Percentiles rank a stretch among this genome's conserved stretches.
Conservation (phyloP, 2,888 invertebrate genomes). For the Helicoverpa assulta region DNA sequence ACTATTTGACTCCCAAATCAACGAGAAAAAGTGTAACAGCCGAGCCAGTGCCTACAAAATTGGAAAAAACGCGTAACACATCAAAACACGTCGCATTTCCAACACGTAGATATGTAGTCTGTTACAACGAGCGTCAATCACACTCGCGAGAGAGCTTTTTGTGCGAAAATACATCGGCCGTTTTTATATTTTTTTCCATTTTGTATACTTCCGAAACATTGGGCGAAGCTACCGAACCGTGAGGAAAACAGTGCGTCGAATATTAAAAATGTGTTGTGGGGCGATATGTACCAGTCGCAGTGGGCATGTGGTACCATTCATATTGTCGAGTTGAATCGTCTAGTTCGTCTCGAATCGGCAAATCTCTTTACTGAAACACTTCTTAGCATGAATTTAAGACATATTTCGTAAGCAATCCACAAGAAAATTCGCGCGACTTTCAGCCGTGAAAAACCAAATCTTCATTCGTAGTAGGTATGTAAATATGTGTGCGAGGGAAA, state of each 20-base stretch:
- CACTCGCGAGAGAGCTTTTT: conserved; percentile 68
- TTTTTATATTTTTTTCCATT: conserved; percentile 68
- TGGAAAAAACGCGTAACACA: conserved; percentile 48
- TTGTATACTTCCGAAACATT: conserved; percentile 68
- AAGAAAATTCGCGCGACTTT: background rate
- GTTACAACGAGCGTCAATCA: conserved; percentile 69
- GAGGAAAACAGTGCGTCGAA: conserved; percentile 74
- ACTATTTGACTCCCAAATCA: conserved; percentile 41
- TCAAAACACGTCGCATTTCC: conserved; percentile 52
- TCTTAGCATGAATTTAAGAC: background rate
- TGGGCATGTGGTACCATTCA: conserved; percentile 24
- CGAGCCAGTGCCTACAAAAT: conserved; percentile 37
- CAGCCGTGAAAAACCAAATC: background rate
- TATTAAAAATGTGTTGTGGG: conserved; percentile 78
- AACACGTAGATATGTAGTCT: conserved; percentile 57
- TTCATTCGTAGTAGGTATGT: too few relatives aligned
- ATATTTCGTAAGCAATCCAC: background rate
- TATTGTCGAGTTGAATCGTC: conserved; percentile 4
- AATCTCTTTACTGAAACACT: background rate
- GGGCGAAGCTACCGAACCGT: conserved; percentile 71
- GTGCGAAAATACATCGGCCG: conserved; percentile 69
- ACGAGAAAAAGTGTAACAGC: conserved; percentile 33
- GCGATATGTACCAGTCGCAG: conserved; percentile 53
- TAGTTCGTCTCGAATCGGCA: background rate
- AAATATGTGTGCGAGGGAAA: background rate